Evolutionary conservation across 1,140 invertebrate species (phyloP).

Genomic region (Pseudachorutes palmiensis): DNA sequence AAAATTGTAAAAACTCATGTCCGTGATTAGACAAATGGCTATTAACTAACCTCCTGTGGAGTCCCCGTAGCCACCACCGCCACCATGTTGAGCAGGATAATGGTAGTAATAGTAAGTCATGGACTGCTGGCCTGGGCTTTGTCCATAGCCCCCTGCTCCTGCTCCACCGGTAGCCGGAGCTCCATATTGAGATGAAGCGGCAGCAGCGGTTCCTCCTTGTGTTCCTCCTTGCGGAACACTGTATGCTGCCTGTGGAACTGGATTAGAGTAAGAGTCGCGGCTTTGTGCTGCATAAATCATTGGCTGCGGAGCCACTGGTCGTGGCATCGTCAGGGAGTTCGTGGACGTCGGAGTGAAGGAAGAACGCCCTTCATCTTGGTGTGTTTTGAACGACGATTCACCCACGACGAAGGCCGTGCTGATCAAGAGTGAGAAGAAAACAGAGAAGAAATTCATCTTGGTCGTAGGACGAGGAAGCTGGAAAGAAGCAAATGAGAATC

Average conservation of each 20-base stretch:
- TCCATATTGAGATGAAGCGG: constrained; percentile 17
- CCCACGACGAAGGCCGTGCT: neutral
- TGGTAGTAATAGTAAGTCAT: constrained; percentile 39
- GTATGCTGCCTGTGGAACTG: constrained; percentile 17
- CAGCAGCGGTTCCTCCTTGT: constrained; percentile 11
- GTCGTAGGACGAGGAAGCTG: too few relatives aligned
- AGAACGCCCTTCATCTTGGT: constrained; percentile 13
- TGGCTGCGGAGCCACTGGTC: constrained; percentile 4
- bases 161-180: constrained; percentile 17
- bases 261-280: constrained; percentile 29
- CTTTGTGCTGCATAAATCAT: constrained; percentile 32
- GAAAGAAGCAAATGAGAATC: too few relatives aligned
- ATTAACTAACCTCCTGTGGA: too few relatives aligned
- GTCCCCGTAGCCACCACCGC: constrained; percentile 18
- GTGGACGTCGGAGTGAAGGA: constrained; percentile 3
- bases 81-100: constrained; percentile 26
- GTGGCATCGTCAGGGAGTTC: neutral
- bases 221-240: constrained; percentile 3
- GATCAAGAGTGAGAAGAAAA: too few relatives aligned
- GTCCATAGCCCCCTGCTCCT: constrained; percentile 7
- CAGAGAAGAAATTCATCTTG: too few relatives aligned
- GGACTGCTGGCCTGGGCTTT: constrained; percentile 21
- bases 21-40: too few relatives aligned
- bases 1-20: too few relatives aligned
- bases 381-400: neutral